phyloP scores from a whole-genome alignment of 2,888 invertebrate species.

The Ecliptopera silaceata region DNA sequence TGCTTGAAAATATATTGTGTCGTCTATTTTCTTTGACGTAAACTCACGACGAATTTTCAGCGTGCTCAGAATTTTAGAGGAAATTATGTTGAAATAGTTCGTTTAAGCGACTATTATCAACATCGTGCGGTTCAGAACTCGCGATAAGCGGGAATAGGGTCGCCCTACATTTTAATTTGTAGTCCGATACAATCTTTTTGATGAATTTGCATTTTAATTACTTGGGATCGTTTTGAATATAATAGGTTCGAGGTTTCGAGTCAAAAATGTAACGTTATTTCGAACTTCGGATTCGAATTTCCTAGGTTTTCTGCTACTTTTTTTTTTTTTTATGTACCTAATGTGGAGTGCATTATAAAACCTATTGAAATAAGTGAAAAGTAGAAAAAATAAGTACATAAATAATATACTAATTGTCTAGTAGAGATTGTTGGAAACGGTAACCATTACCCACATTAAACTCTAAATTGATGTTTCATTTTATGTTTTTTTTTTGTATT shows the following conservation, averaged over 20 bases:
- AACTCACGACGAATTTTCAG: constrained; percentile 64
- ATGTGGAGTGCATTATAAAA: too few species aligned
- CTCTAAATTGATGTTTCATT: too few species aligned
- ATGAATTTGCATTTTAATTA: constrained; percentile 39
- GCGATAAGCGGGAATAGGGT: constrained; percentile 38
- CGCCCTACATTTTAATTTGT: constrained; percentile 35
- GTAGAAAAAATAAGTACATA: too few species aligned
- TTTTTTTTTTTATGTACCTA: too few species aligned
- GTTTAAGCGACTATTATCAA: constrained; percentile 51
- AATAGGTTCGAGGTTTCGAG: constrained; percentile 19
- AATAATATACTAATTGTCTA: too few species aligned
- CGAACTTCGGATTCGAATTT: background rate
- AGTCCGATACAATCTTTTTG: constrained; percentile 39
- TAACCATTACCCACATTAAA: too few species aligned
- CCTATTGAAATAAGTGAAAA: too few species aligned
- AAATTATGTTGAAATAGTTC: constrained; percentile 71
- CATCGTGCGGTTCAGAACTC: constrained; percentile 40
- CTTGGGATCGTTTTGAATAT: constrained; percentile 20
- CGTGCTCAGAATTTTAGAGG: constrained; percentile 64
- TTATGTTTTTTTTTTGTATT: too few species aligned
- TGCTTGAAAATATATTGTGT: background rate
- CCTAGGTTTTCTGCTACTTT: too few species aligned
- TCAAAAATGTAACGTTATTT: constrained; percentile 13
- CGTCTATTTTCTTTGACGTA: constrained; percentile 69
- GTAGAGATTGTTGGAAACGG: too few species aligned